These are phyloP conservation scores for Chymomyza amoena DNA, from an alignment of 2,888 invertebrate genomes.

Conservation along the genomic window DNA sequence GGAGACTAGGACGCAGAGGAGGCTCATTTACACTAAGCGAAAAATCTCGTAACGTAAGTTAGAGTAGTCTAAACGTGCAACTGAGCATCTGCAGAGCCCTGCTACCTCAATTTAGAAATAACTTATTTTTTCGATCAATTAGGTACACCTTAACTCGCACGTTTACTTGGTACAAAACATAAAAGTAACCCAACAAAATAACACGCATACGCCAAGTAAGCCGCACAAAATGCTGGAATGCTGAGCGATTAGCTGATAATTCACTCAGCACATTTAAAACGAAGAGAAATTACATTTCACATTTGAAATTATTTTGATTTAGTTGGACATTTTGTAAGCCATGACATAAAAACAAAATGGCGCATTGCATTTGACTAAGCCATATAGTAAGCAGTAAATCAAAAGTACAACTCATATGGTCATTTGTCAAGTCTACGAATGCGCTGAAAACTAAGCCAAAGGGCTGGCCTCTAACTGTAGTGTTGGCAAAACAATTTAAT, in stretches of 20 bases:
- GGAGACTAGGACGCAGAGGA: too few relatives aligned
- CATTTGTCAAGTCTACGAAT: constrained; percentile 72
- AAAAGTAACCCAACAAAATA: constrained; percentile 5
- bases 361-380: constrained; percentile 54
- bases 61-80: too few relatives aligned
- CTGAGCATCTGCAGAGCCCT: too few relatives aligned
- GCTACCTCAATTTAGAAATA: too few relatives aligned
- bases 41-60: too few relatives aligned
- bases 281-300: constrained; percentile 21
- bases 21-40: too few relatives aligned
- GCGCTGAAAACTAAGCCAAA: constrained; percentile 61
- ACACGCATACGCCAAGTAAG: neutral
- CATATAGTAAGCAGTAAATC: constrained; percentile 46
- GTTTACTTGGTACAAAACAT: constrained; percentile 1
- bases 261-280: constrained; percentile 40
- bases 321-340: constrained; percentile 29
- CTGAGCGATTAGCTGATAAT: constrained; percentile 63
- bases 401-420: constrained; percentile 42
- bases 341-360: constrained; percentile 34
- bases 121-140: too few relatives aligned
- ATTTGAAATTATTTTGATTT: constrained; percentile 38
- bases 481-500: constrained; percentile 53
- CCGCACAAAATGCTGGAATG: constrained; percentile 12
- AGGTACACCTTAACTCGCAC: neutral
- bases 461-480: constrained; percentile 1